Evolutionary conservation across 1,140 invertebrate genomes (phyloP), one percentile per base, ranked within the genome.

Genomic region (Dreissena rostriformis): DNA sequence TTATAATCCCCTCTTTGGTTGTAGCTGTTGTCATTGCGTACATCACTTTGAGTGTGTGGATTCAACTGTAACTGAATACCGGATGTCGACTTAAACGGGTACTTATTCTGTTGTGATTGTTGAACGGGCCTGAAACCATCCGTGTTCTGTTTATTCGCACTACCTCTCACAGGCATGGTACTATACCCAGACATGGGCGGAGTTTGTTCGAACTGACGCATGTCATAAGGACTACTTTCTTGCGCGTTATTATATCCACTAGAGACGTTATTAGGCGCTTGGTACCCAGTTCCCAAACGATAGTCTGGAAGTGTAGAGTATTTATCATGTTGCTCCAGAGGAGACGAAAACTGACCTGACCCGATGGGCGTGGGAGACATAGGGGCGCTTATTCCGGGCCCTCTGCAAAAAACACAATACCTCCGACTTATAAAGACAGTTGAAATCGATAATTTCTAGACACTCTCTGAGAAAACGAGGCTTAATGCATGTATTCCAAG

Each of bases 121-220:
- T 61, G 53, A 0, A 84, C 82, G 10, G 74, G 67, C 72, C 82
- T 70, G 55, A 84, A 84, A 77, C 82, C 76, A 68, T 78, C 75
- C 71, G 66, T 78, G 65, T 57, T 71, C 57, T 77, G 67, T 78
- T 52, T 77, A 61, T 51, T 84, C 15, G 49, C 73, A 65, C 74
- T 72, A 39, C 39, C 39, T 22, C 66, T 53, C 8, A 53, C 74
- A 14, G 82, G 82, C 24, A 84, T 28, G 24, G 82, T 84, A 70
- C 82, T 84, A 53, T 84, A 84, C 7, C 82, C 82, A 49, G 51
- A 68, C 22, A 84, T 52, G 19, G 74, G 53, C n/a, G 65, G 75
- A n/a, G 74, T 55, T 61, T 78, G 67, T 28, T 73, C 72, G 29
- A 75, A 82, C n/a, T 82, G 80, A 52, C 63, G 71, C 71, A 74